Conservation (phyloP, 1,140 invertebrate species). For the Hyposmocoma kahamanoa region DNA sequence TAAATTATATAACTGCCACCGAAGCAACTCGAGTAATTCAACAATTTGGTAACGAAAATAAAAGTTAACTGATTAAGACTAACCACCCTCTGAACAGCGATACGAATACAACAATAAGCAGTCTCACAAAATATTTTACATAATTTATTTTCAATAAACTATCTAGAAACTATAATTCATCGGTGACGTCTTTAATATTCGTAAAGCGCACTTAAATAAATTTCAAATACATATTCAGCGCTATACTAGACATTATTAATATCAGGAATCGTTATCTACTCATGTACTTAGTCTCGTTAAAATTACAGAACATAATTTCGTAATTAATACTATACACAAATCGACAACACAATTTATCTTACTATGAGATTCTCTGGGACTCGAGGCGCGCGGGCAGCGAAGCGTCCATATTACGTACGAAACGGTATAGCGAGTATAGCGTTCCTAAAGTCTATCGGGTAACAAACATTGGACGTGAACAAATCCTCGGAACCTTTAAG, state of each 20-base stretch:
- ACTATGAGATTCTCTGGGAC: constrained; percentile 69
- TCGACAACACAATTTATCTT: constrained; percentile 65
- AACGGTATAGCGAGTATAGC: constrained; percentile 55
- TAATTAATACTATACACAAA: constrained; percentile 73
- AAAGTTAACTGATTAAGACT: constrained; percentile 59
- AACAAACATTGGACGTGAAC: constrained; percentile 36
- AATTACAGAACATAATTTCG: constrained; percentile 66
- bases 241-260: constrained; percentile 67
- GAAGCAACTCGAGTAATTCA: constrained; percentile 61
- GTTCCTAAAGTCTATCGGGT: constrained; percentile 35
- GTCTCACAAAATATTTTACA: constrained; percentile 72
- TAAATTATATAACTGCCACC: constrained; percentile 60
- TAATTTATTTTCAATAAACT: constrained; percentile 65
- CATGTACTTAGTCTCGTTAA: constrained; percentile 67
- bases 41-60: constrained; percentile 73
- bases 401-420: constrained; percentile 54
- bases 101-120: constrained; percentile 71
- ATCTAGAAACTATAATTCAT: constrained; percentile 66
- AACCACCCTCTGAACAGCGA: constrained; percentile 55
- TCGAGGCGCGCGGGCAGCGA: constrained; percentile 37
- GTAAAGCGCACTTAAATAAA: constrained; percentile 59
- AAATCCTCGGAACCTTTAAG: constrained; percentile 39
- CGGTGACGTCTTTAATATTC: constrained; percentile 57
- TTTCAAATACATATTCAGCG: constrained; percentile 62
- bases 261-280: constrained; percentile 70